Evolutionary conservation across 2,113 vertebrate genomes (phyloP).

Genomic region (Xiphorhynchus elegans): DNA sequence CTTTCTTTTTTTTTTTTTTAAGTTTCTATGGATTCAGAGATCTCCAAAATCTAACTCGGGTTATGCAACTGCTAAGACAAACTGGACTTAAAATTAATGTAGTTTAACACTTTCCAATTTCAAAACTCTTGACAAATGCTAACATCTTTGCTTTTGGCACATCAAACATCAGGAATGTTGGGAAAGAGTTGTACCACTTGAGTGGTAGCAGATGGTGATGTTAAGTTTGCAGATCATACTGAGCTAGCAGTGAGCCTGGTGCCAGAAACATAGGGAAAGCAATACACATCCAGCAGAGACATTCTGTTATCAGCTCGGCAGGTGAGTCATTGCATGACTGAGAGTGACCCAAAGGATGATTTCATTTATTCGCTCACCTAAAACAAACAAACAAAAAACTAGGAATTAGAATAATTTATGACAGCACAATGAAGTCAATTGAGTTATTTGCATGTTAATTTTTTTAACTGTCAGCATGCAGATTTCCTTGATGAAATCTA

Average conservation of each 20-base stretch:
- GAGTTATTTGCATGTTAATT: neutral
- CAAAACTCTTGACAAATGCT: slow-evolving; percentile 3
- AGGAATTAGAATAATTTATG: neutral
- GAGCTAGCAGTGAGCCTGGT: slow-evolving; percentile 3
- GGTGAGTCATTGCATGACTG: slow-evolving; percentile 38
- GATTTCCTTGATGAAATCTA: neutral
- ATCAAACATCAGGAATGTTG: slow-evolving; percentile 35
- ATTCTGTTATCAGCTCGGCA: slow-evolving; percentile 40
- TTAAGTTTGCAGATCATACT: slow-evolving; percentile 43
- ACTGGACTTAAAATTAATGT: neutral
- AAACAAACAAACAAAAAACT: neutral
- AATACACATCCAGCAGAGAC: slow-evolving; percentile 40
- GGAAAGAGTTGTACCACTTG: slow-evolving; percentile 52
- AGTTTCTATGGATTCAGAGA: neutral
- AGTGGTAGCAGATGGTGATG: slow-evolving; percentile 60
- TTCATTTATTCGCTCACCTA: neutral
- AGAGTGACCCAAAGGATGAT: slow-evolving; percentile 3
- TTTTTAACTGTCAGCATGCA: neutral
- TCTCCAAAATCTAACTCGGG: neutral
- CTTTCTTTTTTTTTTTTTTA: neutral
- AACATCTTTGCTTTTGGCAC: slow-evolving; percentile 23
- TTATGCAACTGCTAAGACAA: neutral
- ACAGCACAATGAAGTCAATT: neutral
- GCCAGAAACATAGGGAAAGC: slow-evolving; percentile 29
- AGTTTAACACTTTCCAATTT: neutral